Evolutionary conservation across 1,140 invertebrate species (phyloP).

Genomic region (Lineus longissimus): DNA sequence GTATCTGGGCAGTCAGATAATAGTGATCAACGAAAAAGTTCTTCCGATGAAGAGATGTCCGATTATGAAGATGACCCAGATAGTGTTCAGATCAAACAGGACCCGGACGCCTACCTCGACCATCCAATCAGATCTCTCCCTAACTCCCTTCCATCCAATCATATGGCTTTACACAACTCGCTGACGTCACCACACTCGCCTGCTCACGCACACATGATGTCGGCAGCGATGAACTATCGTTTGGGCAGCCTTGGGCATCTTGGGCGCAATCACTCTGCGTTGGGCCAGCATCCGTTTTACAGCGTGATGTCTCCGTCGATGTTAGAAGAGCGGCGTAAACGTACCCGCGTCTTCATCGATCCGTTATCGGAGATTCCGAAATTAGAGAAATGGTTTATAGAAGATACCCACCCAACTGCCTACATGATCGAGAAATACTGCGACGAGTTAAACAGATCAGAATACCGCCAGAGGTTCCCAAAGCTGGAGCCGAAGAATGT

Average conservation of each 20-base stretch:
- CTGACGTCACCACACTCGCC: background rate
- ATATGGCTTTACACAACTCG: background rate
- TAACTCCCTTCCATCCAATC: background rate
- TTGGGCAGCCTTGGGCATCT: background rate
- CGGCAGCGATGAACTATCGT: background rate
- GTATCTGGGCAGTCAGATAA: background rate
- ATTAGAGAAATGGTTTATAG: slow-evolving; percentile 93
- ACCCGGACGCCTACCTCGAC: background rate
- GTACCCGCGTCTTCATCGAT: slow-evolving; percentile 98
- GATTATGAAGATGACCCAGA: too few species aligned
- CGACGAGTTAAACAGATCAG: slow-evolving; percentile 88
- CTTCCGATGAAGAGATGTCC: background rate
- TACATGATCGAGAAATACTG: slow-evolving; percentile 95
- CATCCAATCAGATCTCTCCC: background rate
- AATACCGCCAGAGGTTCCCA: slow-evolving; percentile 89
- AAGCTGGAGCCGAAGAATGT: slow-evolving; percentile 95
- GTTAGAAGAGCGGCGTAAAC: slow-evolving; percentile 77
- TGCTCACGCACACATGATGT: background rate
- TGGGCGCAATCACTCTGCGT: background rate
- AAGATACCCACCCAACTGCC: slow-evolving; percentile 95
- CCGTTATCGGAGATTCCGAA: slow-evolving; percentile 95
- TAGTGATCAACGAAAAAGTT: background rate
- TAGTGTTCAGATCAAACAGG: background rate
- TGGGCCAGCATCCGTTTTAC: background rate
- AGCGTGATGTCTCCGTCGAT: background rate